Base-by-base conservation (phyloP, 2,797 vertebrate genomes). In the Parauchenoglanis ngamensis region DNA sequence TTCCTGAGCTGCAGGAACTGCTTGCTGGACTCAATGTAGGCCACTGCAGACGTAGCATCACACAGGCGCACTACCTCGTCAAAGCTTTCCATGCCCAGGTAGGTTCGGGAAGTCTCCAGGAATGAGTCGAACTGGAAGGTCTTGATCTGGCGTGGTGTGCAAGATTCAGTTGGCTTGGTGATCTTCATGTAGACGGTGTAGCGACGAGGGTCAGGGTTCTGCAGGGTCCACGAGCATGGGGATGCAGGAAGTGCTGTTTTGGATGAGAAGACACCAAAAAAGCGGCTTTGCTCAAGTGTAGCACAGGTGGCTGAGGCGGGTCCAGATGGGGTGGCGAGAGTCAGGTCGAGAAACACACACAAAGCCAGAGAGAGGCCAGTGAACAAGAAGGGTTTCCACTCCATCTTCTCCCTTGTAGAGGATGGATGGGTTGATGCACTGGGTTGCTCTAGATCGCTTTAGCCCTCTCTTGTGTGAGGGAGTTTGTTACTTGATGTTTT, bases 81-180 rank as follows among this genome's bases (percentile, higher is more conserved):
- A 0, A 99, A 99, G 94, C 98, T 98, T 94, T 99, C 98, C 97
- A 99, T 97, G 35, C 98, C 98, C 96, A 99, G 93, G 95, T 98
- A 99, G 89, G 98, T 99, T 90, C 98, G 97, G 0, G 98, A 99
- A 63, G 98, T 98, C 94, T 98, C 97, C 86, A 99, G 96, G 94
- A 99, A 99, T 21, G 98, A 99, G 94, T 99, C 98, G 0, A 98
- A 99, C 93, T 99, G 98, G 94, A 98, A 99, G 93, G 98, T 98
- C 83, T 94, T 97, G 91, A 99, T 95, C 87, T 96, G 97, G 90
- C 97, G 96, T 1, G 96, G 96, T 83, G 95, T 90, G 65, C 97
- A 95, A 90, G 96, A 90, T 59, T 95, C 92, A 0, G 95, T 93
- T 0, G 97, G 97, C 92, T 99, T 99, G 92, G 97, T 95, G 92